Percentiles rank a stretch among this genome's conserved stretches.
Conservation (phyloP, 2,113 vertebrate species). For the Tyrannus savana region DNA sequence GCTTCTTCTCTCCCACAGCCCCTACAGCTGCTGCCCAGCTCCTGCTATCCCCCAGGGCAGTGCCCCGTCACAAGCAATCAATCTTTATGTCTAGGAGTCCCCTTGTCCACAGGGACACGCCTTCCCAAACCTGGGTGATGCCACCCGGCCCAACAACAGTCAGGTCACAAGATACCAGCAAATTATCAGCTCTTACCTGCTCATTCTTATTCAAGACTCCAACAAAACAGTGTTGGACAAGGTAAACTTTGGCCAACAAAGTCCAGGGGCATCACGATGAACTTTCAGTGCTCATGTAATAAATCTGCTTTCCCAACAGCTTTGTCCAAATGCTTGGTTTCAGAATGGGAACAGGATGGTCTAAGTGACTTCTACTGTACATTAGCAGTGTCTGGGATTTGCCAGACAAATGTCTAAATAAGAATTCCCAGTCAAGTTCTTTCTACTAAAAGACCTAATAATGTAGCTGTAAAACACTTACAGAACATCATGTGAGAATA, state of each 20-base stretch:
- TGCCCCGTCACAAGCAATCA: neutral
- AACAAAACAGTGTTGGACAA: neutral
- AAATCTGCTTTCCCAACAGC: neutral
- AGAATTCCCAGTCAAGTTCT: neutral
- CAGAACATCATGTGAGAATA: rapidly evolving
- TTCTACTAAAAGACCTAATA: neutral
- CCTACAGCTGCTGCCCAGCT: neutral
- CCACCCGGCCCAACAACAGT: rapidly evolving
- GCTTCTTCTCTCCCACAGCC: neutral
- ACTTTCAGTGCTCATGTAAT: neutral
- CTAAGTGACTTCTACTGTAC: neutral
- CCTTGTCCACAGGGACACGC: neutral
- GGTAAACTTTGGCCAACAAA: neutral
- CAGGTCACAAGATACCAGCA: neutral
- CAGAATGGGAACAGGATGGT: neutral
- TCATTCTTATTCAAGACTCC: neutral
- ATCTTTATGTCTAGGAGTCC: neutral
- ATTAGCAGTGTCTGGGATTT: neutral
- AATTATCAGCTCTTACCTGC: neutral
- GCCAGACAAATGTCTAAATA: neutral
- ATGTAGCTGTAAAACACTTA: neutral
- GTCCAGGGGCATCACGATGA: neutral
- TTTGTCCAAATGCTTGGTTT: neutral
- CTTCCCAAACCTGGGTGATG: rapidly evolving
- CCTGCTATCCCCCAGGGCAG: neutral